phyloP scores from a whole-genome alignment of 2,888 invertebrate genomes.

The Lucinisca nassula region DNA sequence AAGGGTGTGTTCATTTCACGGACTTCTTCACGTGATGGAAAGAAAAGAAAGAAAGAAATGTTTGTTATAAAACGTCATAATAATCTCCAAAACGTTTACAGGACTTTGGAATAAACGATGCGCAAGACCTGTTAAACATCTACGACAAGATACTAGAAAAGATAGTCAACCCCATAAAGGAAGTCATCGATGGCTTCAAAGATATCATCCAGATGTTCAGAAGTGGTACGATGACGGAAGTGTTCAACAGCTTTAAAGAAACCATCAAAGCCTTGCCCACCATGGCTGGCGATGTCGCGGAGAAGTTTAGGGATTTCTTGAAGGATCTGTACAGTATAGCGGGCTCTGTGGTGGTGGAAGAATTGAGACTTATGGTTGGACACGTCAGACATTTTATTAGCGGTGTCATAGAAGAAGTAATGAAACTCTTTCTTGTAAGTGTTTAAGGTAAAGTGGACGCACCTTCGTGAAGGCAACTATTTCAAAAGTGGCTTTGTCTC shows the following conservation, averaged over 20 bases:
- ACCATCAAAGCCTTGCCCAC: slow-evolving; percentile 47
- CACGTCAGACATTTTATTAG: slow-evolving; percentile 43
- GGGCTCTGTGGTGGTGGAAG: slow-evolving; percentile 38
- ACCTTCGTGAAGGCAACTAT: too few species aligned
- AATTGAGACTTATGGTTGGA: slow-evolving; percentile 41
- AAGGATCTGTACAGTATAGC: slow-evolving; percentile 34
- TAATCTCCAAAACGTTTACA: slow-evolving; percentile 42
- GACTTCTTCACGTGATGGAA: too few species aligned
- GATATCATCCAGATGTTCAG: slow-evolving; percentile 60
- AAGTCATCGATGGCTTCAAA: slow-evolving; percentile 61
- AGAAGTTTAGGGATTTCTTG: slow-evolving; percentile 24
- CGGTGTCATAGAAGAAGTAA: slow-evolving; percentile 41
- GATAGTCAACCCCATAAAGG: slow-evolving; percentile 66
- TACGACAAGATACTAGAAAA: slow-evolving; percentile 70
- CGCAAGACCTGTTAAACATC: slow-evolving; percentile 66
- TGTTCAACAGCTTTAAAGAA: slow-evolving; percentile 30
- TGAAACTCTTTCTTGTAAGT: slow-evolving; percentile 35
- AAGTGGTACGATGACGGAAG: slow-evolving; percentile 33
- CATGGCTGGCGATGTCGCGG: slow-evolving; percentile 26
- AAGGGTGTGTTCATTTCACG: too few species aligned
- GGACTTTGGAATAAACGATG: slow-evolving; percentile 74
- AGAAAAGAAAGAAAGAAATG: too few species aligned
- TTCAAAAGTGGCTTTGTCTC: too few species aligned
- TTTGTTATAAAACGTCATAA: too few species aligned
- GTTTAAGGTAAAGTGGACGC: too few species aligned